Evolutionary conservation across 2,113 vertebrate genomes (phyloP).

Genomic region (Orientallactaga bullata): DNA sequence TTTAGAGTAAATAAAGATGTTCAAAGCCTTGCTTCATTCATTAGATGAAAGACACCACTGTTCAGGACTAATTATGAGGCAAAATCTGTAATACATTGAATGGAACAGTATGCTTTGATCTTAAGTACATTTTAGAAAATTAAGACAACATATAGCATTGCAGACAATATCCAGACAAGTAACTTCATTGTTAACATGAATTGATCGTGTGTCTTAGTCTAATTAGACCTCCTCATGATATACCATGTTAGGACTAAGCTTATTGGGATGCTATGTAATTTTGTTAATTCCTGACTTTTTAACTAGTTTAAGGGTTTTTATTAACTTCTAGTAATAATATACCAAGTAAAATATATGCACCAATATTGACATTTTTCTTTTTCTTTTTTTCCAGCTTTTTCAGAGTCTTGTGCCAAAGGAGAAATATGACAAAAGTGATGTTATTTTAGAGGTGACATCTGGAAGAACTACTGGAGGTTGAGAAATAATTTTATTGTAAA

Average conservation of each 20-base stretch:
- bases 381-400: conserved; percentile 88
- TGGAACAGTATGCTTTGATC: conserved; percentile 67
- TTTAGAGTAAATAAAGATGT: conserved; percentile 66
- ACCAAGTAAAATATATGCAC: background rate
- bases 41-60: conserved; percentile 71
- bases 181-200: conserved; percentile 59
- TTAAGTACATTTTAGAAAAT: conserved; percentile 71
- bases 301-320: conserved; percentile 55
- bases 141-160: conserved; percentile 52
- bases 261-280: conserved; percentile 28
- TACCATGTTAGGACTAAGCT: conserved; percentile 26
- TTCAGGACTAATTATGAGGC: conserved; percentile 62
- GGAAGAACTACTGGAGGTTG: conserved; percentile 98
- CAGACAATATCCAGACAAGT: conserved; percentile 63
- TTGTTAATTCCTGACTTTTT: conserved; percentile 61
- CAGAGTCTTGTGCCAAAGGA: conserved; percentile 90
- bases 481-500: conserved; percentile 73
- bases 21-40: conserved; percentile 71
- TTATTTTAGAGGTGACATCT: conserved; percentile 94
- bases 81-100: conserved; percentile 62
- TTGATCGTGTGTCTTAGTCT: conserved; percentile 55
- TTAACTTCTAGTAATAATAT: conserved; percentile 50
- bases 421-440: conserved; percentile 89
- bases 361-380: background rate
- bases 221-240: conserved; percentile 8